Base-by-base conservation (phyloP, 1,140 invertebrate genomes). In the Cecropterus lyciades region DNA sequence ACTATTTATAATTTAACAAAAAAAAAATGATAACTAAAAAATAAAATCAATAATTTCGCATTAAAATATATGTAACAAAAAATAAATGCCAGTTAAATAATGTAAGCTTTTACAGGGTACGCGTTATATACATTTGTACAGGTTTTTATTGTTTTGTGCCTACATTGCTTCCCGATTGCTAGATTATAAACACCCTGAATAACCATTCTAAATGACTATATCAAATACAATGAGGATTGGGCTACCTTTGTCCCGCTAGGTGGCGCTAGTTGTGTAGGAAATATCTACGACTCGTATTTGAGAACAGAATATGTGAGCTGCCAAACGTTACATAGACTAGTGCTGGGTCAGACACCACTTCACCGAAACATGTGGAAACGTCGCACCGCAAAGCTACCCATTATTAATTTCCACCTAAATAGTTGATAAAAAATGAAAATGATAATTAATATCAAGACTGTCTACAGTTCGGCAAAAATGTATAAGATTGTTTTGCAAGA, bases 91-190 rank as follows among this genome's bases (percentile, higher is more conserved):
- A 51, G 75, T 72, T 80, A 78, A 78, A 81, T 79, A 77, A 79
- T 55, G 24, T 33, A 81, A 77, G 74, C 79, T 80, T 79, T 59
- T 80, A 75, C 71, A 74, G 56, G 65, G 63, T 51, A 63, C 65
- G 66, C 67, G 56, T 66, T 85, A 89, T 89, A 79, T 87, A 89
- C 84, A 89, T 85, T 86, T 87, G 75, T 87, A 87, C 80, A 84
- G 30, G 20, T 55, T 66, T 65, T 49, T 60, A 51, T 49, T 62
- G 48, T 51, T 62, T 71, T 70, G 70, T 75, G 72, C 72, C 75
- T 46, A 67, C 37, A 60, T 59, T 65, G 46, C 46, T 52, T 59
- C 43, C 55, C 46, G 46, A 56, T 59, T 45, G 43, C 33, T 40
- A 67, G 57, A 48, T 63, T 62, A 62, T 40, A 62, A 68, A 68